phyloP scores from a whole-genome alignment of 1,140 invertebrate species.

The Parapsyche elsis region DNA sequence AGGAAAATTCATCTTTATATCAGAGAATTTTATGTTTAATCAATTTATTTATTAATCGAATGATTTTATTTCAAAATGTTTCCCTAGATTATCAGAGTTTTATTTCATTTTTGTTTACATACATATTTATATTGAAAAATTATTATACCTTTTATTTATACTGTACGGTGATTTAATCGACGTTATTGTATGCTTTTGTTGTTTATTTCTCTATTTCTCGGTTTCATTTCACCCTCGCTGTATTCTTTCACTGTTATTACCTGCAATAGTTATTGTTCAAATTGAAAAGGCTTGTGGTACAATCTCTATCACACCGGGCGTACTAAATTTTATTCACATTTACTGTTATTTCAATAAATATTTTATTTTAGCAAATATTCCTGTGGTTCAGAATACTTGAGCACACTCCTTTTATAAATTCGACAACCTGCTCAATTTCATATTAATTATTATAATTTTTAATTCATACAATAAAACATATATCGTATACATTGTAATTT shows the following conservation, averaged over 20 bases:
- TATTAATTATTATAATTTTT: conserved; percentile 50
- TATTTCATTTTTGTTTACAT: background rate
- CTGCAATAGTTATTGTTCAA: no score
- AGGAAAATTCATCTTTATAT: conserved; percentile 40
- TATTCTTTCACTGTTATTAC: background rate
- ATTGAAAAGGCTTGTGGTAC: no score
- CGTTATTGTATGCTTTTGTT: conserved; percentile 2
- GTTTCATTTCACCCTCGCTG: background rate
- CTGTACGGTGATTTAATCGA: background rate
- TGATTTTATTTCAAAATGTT: conserved; percentile 22
- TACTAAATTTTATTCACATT: background rate
- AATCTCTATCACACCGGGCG: no score
- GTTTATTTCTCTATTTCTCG: background rate
- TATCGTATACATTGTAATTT: background rate
- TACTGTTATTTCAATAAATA: background rate
- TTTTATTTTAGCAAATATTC: conserved; percentile 17
- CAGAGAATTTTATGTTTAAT: conserved; percentile 30
- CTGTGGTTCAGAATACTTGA: background rate
- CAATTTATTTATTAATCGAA: background rate
- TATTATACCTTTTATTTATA: background rate
- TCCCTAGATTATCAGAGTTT: conserved; percentile 26
- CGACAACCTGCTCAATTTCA: conserved; percentile 48
- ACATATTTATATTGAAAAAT: background rate
- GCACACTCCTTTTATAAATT: background rate
- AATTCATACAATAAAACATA: conserved; percentile 6